phyloP scores from a whole-genome alignment of 2,797 vertebrate species.

The Harpagifer antarcticus region DNA sequence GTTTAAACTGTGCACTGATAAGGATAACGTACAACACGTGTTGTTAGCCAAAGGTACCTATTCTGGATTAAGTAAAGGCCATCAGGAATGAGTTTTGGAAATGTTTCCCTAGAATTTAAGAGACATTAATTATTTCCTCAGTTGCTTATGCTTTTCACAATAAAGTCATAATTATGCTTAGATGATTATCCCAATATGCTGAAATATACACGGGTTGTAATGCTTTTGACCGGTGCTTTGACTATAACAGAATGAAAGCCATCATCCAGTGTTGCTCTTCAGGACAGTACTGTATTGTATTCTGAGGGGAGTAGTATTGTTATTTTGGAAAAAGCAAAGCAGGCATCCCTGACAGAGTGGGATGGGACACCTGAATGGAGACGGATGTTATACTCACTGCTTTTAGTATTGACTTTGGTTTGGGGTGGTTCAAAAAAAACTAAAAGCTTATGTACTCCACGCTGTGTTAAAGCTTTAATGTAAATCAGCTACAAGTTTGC shows the following conservation, averaged over 20 bases:
- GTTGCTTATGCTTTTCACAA: not conserved
- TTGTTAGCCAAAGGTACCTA: not conserved
- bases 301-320: constrained; percentile 36
- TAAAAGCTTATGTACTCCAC: constrained; percentile 1
- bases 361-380: constrained; percentile 28
- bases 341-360: constrained; percentile 18
- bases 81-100: not conserved
- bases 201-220: not conserved
- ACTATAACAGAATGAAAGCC: constrained; percentile 41
- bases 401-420: constrained; percentile 65
- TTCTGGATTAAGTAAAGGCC: not conserved
- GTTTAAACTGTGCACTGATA: not conserved
- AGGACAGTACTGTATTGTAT: constrained; percentile 35
- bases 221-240: not conserved
- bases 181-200: not conserved
- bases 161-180: not conserved
- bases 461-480: constrained; percentile 17
- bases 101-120: not conserved
- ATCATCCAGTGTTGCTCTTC: constrained; percentile 26
- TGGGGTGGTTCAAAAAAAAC: constrained; percentile 4
- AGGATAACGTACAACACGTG: constrained; percentile 2
- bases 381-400: constrained; percentile 33
- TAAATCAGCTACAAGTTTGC: constrained; percentile 1
- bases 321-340: constrained; percentile 42
- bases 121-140: not conserved